A percentile compares a stretch with the other conserved stretches of the same genome.
These are phyloP conservation scores for Todus mexicanus DNA, from an alignment of 2,797 vertebrate species.

Conservation along the genomic window DNA sequence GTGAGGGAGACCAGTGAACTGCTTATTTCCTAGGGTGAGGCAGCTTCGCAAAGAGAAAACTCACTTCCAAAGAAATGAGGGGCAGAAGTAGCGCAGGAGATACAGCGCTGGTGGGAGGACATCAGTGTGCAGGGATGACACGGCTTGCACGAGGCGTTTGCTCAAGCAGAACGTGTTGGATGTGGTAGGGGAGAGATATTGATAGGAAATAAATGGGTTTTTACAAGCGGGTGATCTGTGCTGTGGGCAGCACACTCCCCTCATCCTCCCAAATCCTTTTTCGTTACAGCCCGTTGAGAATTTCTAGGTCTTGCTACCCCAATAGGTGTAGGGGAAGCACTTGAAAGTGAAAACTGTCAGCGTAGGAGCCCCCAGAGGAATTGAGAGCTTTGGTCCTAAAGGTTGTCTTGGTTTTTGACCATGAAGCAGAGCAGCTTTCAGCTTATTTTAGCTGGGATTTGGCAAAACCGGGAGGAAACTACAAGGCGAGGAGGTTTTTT, in stretches of 20 bases:
- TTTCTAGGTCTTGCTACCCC: neutral
- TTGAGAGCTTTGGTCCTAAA: neutral
- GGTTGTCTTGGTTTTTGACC: neutral
- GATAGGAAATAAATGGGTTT: neutral
- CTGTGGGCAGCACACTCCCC: neutral
- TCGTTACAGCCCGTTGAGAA: neutral
- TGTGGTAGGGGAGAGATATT: neutral
- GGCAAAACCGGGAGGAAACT: neutral
- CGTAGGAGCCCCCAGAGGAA: neutral
- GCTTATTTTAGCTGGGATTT: neutral
- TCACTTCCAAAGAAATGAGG: accelerated
- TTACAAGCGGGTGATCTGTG: neutral
- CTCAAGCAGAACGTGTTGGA: neutral
- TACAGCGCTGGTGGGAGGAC: neutral
- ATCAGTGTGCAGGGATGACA: accelerated
- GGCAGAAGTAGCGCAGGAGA: neutral
- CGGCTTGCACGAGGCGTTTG: neutral
- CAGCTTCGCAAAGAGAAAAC: neutral
- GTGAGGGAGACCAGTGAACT: neutral
- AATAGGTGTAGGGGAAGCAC: neutral
- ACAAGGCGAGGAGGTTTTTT: neutral
- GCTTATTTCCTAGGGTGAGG: neutral
- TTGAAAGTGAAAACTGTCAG: neutral
- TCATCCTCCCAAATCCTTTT: neutral
- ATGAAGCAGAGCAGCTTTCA: neutral